phyloP scores from a whole-genome alignment of 2,113 vertebrate genomes.

The Baryphthengus martii region DNA sequence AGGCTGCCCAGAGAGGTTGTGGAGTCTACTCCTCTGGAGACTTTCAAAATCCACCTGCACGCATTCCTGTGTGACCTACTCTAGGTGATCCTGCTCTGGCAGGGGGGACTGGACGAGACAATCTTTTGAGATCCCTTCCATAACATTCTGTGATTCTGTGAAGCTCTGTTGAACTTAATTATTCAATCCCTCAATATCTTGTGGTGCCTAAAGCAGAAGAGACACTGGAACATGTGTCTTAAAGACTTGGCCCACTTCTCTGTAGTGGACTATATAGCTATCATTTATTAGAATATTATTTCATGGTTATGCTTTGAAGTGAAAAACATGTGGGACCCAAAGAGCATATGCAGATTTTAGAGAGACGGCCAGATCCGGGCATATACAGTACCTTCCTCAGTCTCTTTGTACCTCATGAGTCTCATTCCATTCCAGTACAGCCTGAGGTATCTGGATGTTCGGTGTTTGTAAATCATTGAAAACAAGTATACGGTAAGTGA shows the following conservation, averaged over 20 bases:
- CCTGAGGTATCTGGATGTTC: not conserved
- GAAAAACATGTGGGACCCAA: not conserved
- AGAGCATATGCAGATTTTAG: not conserved
- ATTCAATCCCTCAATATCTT: not conserved
- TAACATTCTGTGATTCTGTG: too few relatives aligned
- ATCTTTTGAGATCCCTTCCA: too few relatives aligned
- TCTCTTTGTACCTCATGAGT: not conserved
- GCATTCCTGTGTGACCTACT: too few relatives aligned
- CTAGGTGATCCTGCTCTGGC: too few relatives aligned
- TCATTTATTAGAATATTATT: not conserved
- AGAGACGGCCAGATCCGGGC: not conserved
- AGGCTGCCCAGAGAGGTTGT: too few relatives aligned
- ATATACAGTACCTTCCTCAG: not conserved
- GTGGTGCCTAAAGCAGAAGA: not conserved
- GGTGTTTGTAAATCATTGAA: not conserved
- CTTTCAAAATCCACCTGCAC: too few relatives aligned
- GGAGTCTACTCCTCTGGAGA: too few relatives aligned
- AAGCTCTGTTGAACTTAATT: not conserved
- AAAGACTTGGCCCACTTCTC: not conserved
- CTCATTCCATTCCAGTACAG: not conserved
- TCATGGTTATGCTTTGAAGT: not conserved
- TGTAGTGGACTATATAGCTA: not conserved
- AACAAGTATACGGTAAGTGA: not conserved
- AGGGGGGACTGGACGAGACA: too few relatives aligned
- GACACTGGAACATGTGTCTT: not conserved